Conservation (phyloP, 2,113 vertebrate genomes). For the Casuarius casuarius region DNA sequence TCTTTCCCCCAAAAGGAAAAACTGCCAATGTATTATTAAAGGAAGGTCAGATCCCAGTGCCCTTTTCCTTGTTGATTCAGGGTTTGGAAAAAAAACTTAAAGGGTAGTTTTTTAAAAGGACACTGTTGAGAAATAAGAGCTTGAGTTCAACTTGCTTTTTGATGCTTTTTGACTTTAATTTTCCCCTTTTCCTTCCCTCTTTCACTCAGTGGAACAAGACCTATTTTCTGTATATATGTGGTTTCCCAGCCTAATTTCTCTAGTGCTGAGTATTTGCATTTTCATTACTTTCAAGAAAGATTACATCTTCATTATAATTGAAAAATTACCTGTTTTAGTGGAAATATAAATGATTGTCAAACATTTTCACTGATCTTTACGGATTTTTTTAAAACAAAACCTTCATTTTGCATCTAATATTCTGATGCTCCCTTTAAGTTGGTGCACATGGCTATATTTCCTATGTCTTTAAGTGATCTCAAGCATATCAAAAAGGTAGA, state of each 20-base stretch:
- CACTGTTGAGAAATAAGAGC: conserved; percentile 1
- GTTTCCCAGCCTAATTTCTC: conserved; percentile 40
- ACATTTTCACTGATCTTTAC: conserved; percentile 5
- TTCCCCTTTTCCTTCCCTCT: not conserved
- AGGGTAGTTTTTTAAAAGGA: not conserved
- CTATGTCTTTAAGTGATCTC: conserved; percentile 40
- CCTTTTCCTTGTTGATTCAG: conserved; percentile 25
- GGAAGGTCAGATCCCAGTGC: not conserved
- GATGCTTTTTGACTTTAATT: not conserved
- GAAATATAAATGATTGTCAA: conserved; percentile 28
- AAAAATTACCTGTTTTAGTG: conserved; percentile 39
- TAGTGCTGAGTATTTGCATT: conserved; percentile 16
- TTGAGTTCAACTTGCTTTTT: conserved; percentile 26
- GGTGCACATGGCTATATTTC: not conserved
- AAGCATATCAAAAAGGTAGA: conserved; percentile 22
- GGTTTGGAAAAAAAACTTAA: conserved; percentile 48
- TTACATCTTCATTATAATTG: conserved; percentile 46
- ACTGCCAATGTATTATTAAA: conserved; percentile 7
- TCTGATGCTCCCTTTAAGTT: conserved; percentile 28
- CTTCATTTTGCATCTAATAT: conserved; percentile 11
- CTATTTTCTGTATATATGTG: conserved; percentile 37
- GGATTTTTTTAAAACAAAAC: conserved; percentile 7
- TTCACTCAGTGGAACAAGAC: conserved; percentile 1
- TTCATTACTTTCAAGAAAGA: conserved; percentile 50
- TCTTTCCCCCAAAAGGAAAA: conserved; percentile 34